Percentiles rank a stretch among this genome's conserved stretches.
Conservation (phyloP, 2,888 invertebrate species). For the Teinopalpus imperialis region DNA sequence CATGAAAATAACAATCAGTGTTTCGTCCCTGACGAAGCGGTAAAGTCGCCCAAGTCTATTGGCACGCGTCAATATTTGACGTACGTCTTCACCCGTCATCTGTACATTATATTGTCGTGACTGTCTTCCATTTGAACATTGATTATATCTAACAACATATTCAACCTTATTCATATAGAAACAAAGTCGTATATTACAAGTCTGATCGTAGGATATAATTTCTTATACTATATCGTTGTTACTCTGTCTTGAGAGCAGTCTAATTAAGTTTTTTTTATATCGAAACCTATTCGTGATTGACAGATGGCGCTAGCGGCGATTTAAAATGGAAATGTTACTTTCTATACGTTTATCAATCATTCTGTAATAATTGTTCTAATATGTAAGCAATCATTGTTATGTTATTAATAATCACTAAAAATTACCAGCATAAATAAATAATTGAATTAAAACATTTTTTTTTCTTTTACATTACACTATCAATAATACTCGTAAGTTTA, state of each 20-base stretch:
- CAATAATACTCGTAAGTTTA: no score
- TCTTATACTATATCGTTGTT: slow-evolving; percentile 47
- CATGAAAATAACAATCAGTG: slow-evolving; percentile 69
- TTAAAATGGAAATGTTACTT: slow-evolving; percentile 61
- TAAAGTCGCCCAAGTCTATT: slow-evolving; percentile 53
- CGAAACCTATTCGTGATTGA: slow-evolving; percentile 76
- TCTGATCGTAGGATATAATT: slow-evolving; percentile 25
- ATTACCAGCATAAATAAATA: no score
- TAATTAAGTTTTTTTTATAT: slow-evolving; percentile 78
- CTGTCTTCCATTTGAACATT: slow-evolving; percentile 32
- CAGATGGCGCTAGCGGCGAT: slow-evolving; percentile 77
- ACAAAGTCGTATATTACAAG: slow-evolving; percentile 32
- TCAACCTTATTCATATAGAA: slow-evolving; percentile 38
- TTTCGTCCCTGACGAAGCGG: slow-evolving; percentile 52
- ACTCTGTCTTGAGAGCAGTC: slow-evolving; percentile 72
- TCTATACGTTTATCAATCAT: slow-evolving; percentile 37
- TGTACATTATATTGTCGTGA: slow-evolving; percentile 63
- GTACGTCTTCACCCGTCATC: slow-evolving; percentile 76
- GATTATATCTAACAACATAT: slow-evolving; percentile 30
- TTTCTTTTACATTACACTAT: no score
- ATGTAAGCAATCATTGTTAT: slow-evolving; percentile 8
- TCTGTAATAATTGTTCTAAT: slow-evolving; percentile 16
- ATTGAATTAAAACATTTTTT: no score
- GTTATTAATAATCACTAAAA: no score
- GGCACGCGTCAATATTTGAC: slow-evolving; percentile 76